Evolutionary conservation across 2,113 vertebrate species (phyloP), one percentile per base, ranked within the genome.

Genomic region (Neodontobutis hainanensis): DNA sequence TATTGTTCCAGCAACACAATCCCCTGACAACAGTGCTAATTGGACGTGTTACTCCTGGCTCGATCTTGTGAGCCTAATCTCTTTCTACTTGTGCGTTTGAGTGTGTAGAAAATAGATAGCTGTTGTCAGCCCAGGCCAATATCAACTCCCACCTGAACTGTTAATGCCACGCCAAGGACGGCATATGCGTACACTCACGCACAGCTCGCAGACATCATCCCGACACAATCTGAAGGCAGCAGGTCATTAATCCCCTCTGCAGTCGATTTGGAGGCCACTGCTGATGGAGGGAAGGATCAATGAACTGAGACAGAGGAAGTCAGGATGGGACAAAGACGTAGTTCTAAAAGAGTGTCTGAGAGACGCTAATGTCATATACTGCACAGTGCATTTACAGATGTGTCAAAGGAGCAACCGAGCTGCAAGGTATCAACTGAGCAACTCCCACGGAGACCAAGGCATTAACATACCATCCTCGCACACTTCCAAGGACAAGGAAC

Each of bases 71-170:
- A 42, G 5, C 32, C 45, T 67, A 52, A 61, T 71, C 60, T 55
- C 34, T 49, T 66, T 53, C 43, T 14, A 58, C 46, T 58, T 46
- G 59, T 63, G 19, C 44, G 57, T 38, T 5, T 16, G 65, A 40
- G 53, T 61, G 58, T 70, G 42, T 48, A 6, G 34, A 19, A 65
- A 78, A 77, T 57, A 32, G 72, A 86, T 77, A n/a, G 59, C 62
- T 49, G 65, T 70, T 81, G 78, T 83, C 81, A 70, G 35, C 27
- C 5, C 68, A 60, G 40, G 68, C 75, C 73, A 75, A 74, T 85
- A 75, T 74, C 73, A 83, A 80, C 74, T 85, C 77, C 83, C 80
- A 75, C 61, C 47, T 78, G 83, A 65, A 72, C 77, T 52, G 67
- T 66, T 77, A 80, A 75, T 77, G 65, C 68, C 61, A 68, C 50